Conservation (phyloP, 2,888 invertebrate genomes). For the Chamaedrilus cognettii region DNA sequence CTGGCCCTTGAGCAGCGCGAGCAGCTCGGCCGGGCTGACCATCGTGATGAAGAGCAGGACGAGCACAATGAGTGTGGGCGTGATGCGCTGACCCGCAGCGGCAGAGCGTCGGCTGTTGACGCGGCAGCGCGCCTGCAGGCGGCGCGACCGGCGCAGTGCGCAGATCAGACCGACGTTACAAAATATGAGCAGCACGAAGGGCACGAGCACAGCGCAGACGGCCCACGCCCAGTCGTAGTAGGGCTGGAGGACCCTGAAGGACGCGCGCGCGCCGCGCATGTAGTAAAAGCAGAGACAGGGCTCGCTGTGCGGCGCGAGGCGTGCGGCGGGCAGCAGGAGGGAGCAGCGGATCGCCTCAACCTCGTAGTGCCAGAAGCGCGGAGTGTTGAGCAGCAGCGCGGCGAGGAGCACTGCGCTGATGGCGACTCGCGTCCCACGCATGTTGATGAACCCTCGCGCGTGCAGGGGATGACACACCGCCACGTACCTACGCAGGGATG, state of each 20-base stretch:
- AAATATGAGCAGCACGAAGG: conserved; percentile 48
- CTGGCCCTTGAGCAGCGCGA: conserved; percentile 38
- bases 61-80: conserved; percentile 53
- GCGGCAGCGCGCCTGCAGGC: conserved; percentile 36
- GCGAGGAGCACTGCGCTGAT: conserved; percentile 70
- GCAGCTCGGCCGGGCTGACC: conserved; percentile 54
- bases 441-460: conserved; percentile 68
- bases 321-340: background rate
- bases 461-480: conserved; percentile 75
- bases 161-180: conserved; percentile 52
- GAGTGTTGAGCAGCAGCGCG: conserved; percentile 71
- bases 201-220: conserved; percentile 50
- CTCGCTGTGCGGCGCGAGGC: background rate
- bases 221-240: conserved; percentile 50
- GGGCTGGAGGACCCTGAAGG: conserved; percentile 39
- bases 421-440: conserved; percentile 64
- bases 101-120: background rate
- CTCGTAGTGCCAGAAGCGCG: conserved; percentile 55
- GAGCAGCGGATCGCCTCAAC: conserved; percentile 4
- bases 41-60: conserved; percentile 54
- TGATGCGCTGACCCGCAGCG: conserved; percentile 45
- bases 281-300: conserved; percentile 16
- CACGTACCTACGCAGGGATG: no score
- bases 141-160: conserved; percentile 49
- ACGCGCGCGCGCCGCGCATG: background rate